Percentiles rank a stretch among this genome's conserved stretches.
phyloP scores from a whole-genome alignment of 2,888 invertebrate species.

The Caenorhabditis angaria region DNA sequence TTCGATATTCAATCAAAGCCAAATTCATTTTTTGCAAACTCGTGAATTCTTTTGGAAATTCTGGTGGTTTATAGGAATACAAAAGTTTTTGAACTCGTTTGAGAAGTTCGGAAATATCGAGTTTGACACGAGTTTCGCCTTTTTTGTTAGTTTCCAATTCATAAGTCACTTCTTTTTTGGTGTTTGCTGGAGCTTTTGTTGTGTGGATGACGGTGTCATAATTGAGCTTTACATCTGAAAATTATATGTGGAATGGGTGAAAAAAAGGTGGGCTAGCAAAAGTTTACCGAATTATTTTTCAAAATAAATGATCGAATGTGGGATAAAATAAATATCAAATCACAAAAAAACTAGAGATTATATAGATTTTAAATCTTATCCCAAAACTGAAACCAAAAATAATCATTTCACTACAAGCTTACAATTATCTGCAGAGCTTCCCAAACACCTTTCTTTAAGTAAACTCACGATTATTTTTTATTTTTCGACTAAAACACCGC shows the following conservation, averaged over 20 bases:
- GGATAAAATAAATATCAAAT: too few relatives aligned
- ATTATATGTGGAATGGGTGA: not conserved
- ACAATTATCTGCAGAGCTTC: too few relatives aligned
- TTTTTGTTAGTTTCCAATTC: slow-evolving; percentile 31
- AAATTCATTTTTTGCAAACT: slow-evolving; percentile 28
- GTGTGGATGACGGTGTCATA: slow-evolving; percentile 28
- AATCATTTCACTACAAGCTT: too few relatives aligned
- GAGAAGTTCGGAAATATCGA: slow-evolving; percentile 35
- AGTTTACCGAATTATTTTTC: too few relatives aligned
- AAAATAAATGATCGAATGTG: too few relatives aligned
- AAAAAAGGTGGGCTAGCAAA: not conserved
- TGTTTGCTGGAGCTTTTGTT: slow-evolving; percentile 18
- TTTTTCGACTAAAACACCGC: too few relatives aligned
- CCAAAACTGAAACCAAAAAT: too few relatives aligned
- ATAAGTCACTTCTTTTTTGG: not conserved
- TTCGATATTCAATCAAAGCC: slow-evolving; percentile 25
- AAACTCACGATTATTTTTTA: too few relatives aligned
- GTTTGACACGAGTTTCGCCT: slow-evolving; percentile 31
- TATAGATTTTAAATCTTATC: too few relatives aligned
- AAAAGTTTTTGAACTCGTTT: slow-evolving; percentile 26
- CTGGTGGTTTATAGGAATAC: slow-evolving; percentile 18
- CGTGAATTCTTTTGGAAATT: slow-evolving; percentile 7
- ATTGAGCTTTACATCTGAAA: slow-evolving; percentile 35
- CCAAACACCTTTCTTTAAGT: too few relatives aligned
- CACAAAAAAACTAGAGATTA: too few relatives aligned